Percentiles rank a stretch among this genome's conserved stretches.
phyloP scores from a whole-genome alignment of 2,888 invertebrate genomes.

The Caenorhabditis sp. region DNA sequence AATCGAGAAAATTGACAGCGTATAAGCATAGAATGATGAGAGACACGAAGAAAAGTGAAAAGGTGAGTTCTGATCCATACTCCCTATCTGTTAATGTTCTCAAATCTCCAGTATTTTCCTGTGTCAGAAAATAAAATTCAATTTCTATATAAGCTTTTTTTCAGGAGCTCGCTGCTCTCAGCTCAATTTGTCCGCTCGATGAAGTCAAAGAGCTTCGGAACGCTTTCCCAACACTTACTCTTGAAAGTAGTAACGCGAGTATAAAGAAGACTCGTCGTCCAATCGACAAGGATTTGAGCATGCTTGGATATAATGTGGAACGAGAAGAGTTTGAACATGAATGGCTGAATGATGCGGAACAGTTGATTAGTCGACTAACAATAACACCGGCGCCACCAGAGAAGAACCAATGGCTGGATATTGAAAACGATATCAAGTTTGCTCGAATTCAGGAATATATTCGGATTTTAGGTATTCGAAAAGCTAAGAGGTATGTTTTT shows the following conservation, averaged over 20 bases:
- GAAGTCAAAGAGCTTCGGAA: slow-evolving; percentile 25
- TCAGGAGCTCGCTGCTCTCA: slow-evolving; percentile 12
- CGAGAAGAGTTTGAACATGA: slow-evolving; percentile 48
- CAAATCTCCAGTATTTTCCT: no score
- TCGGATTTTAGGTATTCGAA: slow-evolving; percentile 28
- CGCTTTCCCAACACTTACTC: slow-evolving; percentile 12
- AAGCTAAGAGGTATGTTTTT: slow-evolving; percentile 16
- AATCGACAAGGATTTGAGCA: slow-evolving; percentile 20
- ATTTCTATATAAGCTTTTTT: not conserved
- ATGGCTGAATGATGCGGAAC: slow-evolving; percentile 55
- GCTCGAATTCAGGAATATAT: slow-evolving; percentile 39
- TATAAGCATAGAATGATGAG: slow-evolving; percentile 31
- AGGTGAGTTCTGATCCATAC: not conserved
- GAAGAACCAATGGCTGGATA: slow-evolving; percentile 25
- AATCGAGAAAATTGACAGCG: slow-evolving; percentile 23
- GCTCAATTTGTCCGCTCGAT: slow-evolving; percentile 16
- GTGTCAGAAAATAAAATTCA: not conserved
- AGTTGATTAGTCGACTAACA: slow-evolving; percentile 49
- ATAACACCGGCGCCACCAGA: slow-evolving; percentile 27
- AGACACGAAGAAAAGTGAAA: slow-evolving; percentile 20
- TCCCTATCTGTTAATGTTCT: no score
- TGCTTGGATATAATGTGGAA: slow-evolving; percentile 41
- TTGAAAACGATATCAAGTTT: slow-evolving; percentile 48
- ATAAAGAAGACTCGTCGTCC: slow-evolving; percentile 10
- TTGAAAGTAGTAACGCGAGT: slow-evolving; percentile 7